Base-by-base conservation (phyloP, 2,113 vertebrate species). In the Nansenia antarctica region DNA sequence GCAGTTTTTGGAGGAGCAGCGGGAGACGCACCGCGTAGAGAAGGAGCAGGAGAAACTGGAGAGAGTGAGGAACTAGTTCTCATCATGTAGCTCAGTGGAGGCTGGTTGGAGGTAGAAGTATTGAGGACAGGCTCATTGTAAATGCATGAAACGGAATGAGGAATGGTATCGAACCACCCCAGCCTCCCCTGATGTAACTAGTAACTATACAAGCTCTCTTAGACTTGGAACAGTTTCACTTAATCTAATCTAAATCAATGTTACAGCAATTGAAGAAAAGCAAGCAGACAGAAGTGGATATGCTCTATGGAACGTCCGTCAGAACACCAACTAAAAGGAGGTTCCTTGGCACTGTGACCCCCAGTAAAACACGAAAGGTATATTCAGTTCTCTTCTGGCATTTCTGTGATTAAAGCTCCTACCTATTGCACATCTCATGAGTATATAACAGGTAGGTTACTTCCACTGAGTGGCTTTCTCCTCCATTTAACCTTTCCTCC, bases 41-140 rank as follows among this genome's bases (percentile, higher is more conserved):
- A 98, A 96, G 3, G 96, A 98, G 57, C 89, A 69, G 53, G 94
- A 96, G 80, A 98, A 94, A 58, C 94, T 93, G 52, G 95, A 96
- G 27, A 67, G 98, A 83, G 98, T 98, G 69, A 90, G 91, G 58
- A 8, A 31, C 1, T 31, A 20, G 24, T 2, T 5, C 49, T 22
- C 18, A 8, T 42, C n/a, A n/a, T n/a, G n/a, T n/a, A n/a, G n/a
- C n/a, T n/a, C n/a, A n/a, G n/a, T n/a, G n/a, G n/a, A n/a, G n/a
- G n/a, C n/a, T n/a, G n/a, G n/a, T n/a, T n/a, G n/a, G n/a, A n/a
- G n/a, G n/a, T n/a, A n/a, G n/a, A n/a, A n/a, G n/a, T n/a, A n/a
- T 20, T 47, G 1, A 11, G 11, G 11, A 15, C 58, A 60, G 12
- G 12, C 18, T 60, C 31, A 5, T n/a, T n/a, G n/a, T n/a, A n/a